Evolutionary conservation across 2,888 invertebrate genomes (phyloP).

Genomic region (Himalopsyche tibetana): DNA sequence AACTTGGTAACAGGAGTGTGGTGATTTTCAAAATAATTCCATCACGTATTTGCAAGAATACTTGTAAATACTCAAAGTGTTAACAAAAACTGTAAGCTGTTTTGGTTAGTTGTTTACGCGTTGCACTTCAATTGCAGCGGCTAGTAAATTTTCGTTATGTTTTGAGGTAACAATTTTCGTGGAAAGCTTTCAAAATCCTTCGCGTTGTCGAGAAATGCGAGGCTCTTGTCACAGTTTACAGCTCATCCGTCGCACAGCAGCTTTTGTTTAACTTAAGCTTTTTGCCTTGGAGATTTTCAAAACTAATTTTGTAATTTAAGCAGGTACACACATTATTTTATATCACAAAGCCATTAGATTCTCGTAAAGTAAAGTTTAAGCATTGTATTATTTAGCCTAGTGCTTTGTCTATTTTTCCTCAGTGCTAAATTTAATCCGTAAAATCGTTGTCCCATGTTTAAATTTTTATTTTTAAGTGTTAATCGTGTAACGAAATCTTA

Average conservation of each 20-base stretch:
- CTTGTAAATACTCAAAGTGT: too few species aligned
- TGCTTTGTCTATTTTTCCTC: too few species aligned
- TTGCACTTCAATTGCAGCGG: background rate
- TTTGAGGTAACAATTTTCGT: background rate
- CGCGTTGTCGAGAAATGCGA: background rate
- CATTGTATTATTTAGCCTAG: too few species aligned
- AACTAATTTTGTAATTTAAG: conserved; percentile 13
- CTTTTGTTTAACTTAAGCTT: conserved; percentile 7
- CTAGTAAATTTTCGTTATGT: background rate
- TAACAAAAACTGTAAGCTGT: background rate
- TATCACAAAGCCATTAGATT: too few species aligned
- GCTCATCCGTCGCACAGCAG: conserved; percentile 1
- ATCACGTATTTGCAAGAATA: too few species aligned
- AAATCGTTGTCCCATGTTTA: too few species aligned
- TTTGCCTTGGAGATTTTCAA: background rate
- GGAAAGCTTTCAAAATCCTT: conserved; percentile 22
- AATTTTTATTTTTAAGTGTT: too few species aligned
- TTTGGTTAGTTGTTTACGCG: background rate
- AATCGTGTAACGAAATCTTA: too few species aligned
- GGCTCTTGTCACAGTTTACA: background rate
- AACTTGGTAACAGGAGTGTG: too few species aligned
- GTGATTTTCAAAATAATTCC: too few species aligned
- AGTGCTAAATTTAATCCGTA: too few species aligned
- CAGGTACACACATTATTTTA: background rate
- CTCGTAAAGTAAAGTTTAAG: too few species aligned